These are phyloP conservation scores for cattle (Bos taurus) DNA, from an alignment of 2,113 vertebrate species.

Conservation along the genomic window ARS-UCD2.0 NC_037357.1:31192501-31193000, in stretches of 20 bases:
- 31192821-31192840: not conserved
- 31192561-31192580: slow-evolving; percentile 73
- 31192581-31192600: slow-evolving; percentile 75
- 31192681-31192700: slow-evolving; percentile 78
- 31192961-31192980: not conserved
- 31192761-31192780: slow-evolving; percentile 72
- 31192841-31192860: not conserved
- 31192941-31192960: not conserved
- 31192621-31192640: slow-evolving; percentile 78
- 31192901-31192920: not conserved
- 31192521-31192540: slow-evolving; percentile 73
- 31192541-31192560: slow-evolving; percentile 76
- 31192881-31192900: not conserved
- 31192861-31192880: not conserved
- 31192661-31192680: slow-evolving; percentile 80
- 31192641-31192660: slow-evolving; percentile 75
- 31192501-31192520: slow-evolving; percentile 73
- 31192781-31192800: slow-evolving; percentile 70
- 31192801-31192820: slow-evolving; percentile 69
- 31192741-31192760: slow-evolving; percentile 75
- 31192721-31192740: slow-evolving; percentile 71
- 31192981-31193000: not conserved
- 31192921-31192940: not conserved
- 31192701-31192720: slow-evolving; percentile 77
- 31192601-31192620: slow-evolving; percentile 73